Base-by-base conservation (phyloP, 2,113 vertebrate genomes). In the Sisor rabdophorus region DNA sequence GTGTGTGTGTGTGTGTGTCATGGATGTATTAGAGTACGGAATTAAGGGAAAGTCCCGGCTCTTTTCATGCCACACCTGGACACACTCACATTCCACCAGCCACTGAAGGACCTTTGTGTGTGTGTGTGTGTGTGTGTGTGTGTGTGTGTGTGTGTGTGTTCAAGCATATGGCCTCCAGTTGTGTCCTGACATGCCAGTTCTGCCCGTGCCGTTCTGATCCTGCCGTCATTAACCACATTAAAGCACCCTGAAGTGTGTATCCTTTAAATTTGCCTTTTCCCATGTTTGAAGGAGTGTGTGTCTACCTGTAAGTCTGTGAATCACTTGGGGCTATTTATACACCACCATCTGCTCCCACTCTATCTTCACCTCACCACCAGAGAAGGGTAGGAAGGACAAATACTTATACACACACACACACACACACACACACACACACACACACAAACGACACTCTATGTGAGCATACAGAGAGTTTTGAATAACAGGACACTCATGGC, bases 31-130 rank as follows among this genome's bases (percentile, higher is more conserved):
- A 50, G 48, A 30, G 30, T 52, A 63, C 58, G 53, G 71, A 64
- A 74, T 52, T 58, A 69, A 75, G 77, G 82, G 82, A 84, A 84
- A 84, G 80, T 84, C 82, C 82, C 82, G 2, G 61, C 36, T 79
- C 77, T 76, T 77, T 81, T 79, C 77, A 73, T 26, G 70, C 73
- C 79, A 55, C 82, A 84, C 82, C 82, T 84, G 82, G 80, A 84
- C 78, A 75, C 71, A 44, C 64, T 81, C 58, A 55, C 73, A 79
- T 81, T 81, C 77, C 80, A 48, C 48, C 54, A 50, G 52, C 60
- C 60, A 78, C 79, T 80, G 64, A 81, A 79, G 73, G 69, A 56
- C 61, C 40, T 53, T 65, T 75, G 54, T 75, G 65, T 75, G 75
- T 36, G 36, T 74, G 12, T 58, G 28, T 59, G 60, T 73, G 68